Percentiles rank a stretch among this genome's conserved stretches.
These are phyloP conservation scores for Centropus bengalensis DNA, from an alignment of 2,113 vertebrate species.

Conservation along the genomic window DNA sequence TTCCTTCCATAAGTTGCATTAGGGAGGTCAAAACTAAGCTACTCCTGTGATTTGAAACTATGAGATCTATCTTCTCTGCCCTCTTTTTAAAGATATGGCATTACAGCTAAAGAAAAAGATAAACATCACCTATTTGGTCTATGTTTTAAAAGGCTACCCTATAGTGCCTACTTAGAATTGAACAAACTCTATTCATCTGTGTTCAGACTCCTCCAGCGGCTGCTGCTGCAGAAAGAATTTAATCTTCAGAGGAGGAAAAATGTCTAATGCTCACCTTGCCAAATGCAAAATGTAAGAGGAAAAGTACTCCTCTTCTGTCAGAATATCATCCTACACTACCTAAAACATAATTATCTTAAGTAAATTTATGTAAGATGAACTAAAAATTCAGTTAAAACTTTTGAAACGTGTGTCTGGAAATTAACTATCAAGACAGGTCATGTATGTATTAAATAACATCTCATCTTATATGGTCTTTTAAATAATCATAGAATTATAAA, in stretches of 20 bases:
- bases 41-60: neutral
- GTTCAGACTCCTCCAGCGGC: neutral
- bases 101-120: neutral
- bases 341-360: conserved; percentile 36
- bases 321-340: neutral
- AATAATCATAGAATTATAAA: neutral
- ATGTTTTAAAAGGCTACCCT: neutral
- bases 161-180: neutral
- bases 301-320: neutral
- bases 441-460: neutral
- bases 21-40: neutral
- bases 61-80: neutral
- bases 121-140: neutral
- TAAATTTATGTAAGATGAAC: neutral
- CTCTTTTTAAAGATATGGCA: neutral
- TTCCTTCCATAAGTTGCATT: neutral
- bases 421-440: neutral
- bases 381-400: neutral
- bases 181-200: neutral
- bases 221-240: neutral
- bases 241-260: neutral
- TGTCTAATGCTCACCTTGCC: neutral
- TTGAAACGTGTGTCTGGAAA: neutral
- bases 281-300: neutral
- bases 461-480: neutral